Conservation (phyloP, 1,140 invertebrate genomes). For the Trichonephila inaurata region DNA sequence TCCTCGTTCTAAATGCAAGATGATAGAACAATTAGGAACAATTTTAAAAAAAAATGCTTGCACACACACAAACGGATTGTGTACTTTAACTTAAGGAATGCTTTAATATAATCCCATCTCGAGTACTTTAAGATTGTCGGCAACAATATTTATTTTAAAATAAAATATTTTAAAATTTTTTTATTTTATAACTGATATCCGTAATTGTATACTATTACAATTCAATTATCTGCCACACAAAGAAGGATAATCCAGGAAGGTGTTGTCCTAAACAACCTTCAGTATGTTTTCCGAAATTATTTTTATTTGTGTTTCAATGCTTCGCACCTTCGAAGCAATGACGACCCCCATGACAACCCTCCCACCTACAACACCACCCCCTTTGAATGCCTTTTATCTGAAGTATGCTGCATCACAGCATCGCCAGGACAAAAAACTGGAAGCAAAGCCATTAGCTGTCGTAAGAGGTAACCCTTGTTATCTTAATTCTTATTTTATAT, state of each 20-base stretch:
- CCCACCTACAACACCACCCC: constrained; percentile 64
- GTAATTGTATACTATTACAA: too few relatives aligned
- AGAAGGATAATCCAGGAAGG: not conserved
- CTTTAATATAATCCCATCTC: not conserved
- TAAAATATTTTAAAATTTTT: too few relatives aligned
- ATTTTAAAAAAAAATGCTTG: not conserved
- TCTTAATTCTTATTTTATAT: too few relatives aligned
- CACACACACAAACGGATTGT: not conserved
- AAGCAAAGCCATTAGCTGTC: constrained; percentile 61
- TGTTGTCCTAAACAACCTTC: not conserved
- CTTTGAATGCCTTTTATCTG: constrained; percentile 60
- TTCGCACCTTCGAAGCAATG: constrained; percentile 41
- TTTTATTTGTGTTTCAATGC: not conserved
- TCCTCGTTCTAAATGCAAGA: not conserved
- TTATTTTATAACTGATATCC: too few relatives aligned
- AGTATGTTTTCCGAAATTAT: not conserved
- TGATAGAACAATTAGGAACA: not conserved
- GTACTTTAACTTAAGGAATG: not conserved
- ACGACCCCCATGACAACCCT: constrained; percentile 71
- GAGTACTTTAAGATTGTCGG: not conserved
- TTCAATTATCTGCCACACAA: too few relatives aligned
- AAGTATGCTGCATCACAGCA: constrained; percentile 61
- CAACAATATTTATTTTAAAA: not conserved
- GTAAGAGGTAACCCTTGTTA: not conserved
- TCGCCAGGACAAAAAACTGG: constrained; percentile 71